phyloP scores from a whole-genome alignment of 1,140 invertebrate species.

The Notospermus geniculatus region DNA sequence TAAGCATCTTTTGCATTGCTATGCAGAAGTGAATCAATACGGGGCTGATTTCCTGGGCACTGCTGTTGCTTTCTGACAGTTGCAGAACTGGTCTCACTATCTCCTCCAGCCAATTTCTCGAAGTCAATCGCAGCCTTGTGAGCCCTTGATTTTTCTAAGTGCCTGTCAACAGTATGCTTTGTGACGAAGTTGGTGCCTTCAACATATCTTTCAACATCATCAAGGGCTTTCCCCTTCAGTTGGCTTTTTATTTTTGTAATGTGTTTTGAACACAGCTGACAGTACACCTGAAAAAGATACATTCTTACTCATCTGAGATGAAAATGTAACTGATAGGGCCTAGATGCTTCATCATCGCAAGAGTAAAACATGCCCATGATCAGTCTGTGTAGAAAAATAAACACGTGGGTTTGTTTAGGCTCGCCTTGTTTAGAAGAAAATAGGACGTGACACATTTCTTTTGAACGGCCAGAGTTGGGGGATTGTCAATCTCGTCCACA shows the following conservation, averaged over 20 bases:
- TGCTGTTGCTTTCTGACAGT: neutral
- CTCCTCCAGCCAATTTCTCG: neutral
- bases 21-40: neutral
- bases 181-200: neutral
- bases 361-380: too few relatives aligned
- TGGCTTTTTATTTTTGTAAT: neutral
- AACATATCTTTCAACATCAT: neutral
- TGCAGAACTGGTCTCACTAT: neutral
- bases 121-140: neutral
- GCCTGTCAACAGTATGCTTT: neutral
- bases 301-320: too few relatives aligned
- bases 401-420: too few relatives aligned
- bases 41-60: neutral
- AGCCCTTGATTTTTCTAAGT: neutral
- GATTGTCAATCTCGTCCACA: too few relatives aligned
- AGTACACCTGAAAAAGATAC: constrained; percentile 5
- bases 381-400: too few relatives aligned
- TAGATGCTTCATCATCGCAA: too few relatives aligned
- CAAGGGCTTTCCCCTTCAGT: neutral
- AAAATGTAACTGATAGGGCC: too few relatives aligned
- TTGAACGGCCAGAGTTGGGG: too few relatives aligned
- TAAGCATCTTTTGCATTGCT: neutral
- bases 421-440: too few relatives aligned
- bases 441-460: too few relatives aligned
- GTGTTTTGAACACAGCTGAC: neutral